phyloP scores from a whole-genome alignment of 2,888 invertebrate species.

The Nineta flava region DNA sequence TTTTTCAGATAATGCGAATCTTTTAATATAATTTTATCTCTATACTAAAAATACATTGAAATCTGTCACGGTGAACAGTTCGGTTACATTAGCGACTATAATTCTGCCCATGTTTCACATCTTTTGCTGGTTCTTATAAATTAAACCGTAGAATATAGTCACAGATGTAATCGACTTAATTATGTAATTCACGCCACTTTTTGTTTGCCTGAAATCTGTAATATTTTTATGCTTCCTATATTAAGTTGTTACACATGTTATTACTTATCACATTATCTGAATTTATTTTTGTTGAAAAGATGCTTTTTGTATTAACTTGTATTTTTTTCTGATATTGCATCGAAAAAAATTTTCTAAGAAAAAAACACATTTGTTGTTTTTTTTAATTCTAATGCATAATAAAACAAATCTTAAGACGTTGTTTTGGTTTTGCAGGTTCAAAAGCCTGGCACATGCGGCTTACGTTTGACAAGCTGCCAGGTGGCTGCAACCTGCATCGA shows the following conservation, averaged over 20 bases:
- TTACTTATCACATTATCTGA: not conserved
- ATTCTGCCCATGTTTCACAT: no score
- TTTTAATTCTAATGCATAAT: not conserved
- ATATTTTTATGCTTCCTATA: no score
- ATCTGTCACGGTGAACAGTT: no score
- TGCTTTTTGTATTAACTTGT: not conserved
- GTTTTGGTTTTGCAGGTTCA: conserved; percentile 69
- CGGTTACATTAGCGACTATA: no score
- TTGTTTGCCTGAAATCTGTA: no score
- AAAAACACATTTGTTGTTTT: no score
- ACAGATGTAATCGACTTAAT: no score
- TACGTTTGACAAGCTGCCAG: conserved; percentile 85
- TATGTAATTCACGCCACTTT: no score
- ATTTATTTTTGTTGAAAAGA: not conserved
- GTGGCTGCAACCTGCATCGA: conserved; percentile 83
- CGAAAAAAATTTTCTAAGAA: not conserved
- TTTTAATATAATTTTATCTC: not conserved
- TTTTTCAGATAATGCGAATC: conserved; percentile 2
- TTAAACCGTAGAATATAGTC: no score
- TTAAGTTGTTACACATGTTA: not conserved
- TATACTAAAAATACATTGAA: no score
- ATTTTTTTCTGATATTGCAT: not conserved
- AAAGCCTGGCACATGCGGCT: conserved; percentile 92
- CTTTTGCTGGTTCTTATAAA: no score
- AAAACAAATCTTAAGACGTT: conserved; percentile 17